Evolutionary conservation across 2,888 invertebrate genomes (phyloP).

Genomic region (Agrochola lychnidis): DNA sequence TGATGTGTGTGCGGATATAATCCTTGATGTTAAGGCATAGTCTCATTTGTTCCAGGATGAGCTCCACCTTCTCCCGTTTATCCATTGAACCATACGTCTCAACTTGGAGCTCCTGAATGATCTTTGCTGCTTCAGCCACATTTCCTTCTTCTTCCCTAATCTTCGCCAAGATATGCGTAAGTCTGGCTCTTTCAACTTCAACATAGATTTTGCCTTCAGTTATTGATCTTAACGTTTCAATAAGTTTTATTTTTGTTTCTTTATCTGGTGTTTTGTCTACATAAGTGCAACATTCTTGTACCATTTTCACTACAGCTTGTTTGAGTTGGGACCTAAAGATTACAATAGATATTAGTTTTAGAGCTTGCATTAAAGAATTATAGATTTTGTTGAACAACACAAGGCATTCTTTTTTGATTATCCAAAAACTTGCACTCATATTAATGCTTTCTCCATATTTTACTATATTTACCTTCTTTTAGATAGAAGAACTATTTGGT

Average conservation of each 20-base stretch:
- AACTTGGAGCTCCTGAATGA: slow-evolving; percentile 97
- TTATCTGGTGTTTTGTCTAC: slow-evolving; percentile 98
- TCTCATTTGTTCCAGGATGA: slow-evolving; percentile 99
- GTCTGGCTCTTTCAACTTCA: slow-evolving; percentile 99
- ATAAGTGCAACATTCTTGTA: slow-evolving; percentile 98
- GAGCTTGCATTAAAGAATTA: neutral
- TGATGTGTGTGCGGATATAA: slow-evolving; percentile 99
- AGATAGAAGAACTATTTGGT: slow-evolving; percentile 96
- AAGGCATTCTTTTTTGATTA: neutral
- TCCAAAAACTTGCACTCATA: neutral
- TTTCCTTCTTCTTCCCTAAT: slow-evolving; percentile 96
- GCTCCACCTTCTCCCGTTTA: slow-evolving; percentile 98
- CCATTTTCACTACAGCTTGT: slow-evolving; percentile 98
- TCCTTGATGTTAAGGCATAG: slow-evolving; percentile 98
- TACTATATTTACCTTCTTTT: slow-evolving; percentile 93
- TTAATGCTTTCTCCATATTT: neutral
- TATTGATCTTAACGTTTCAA: slow-evolving; percentile 98
- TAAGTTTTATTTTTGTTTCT: slow-evolving; percentile 97
- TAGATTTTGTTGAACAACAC: neutral
- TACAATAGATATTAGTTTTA: slow-evolving; percentile 4
- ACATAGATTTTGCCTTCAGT: slow-evolving; percentile 99
- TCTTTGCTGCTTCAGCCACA: slow-evolving; percentile 96
- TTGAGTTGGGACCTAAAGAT: slow-evolving; percentile 96
- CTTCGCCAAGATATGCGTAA: slow-evolving; percentile 97
- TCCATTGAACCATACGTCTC: slow-evolving; percentile 99